phyloP scores from a whole-genome alignment of 1,140 invertebrate genomes.

The Drosophila subobscura region DNA sequence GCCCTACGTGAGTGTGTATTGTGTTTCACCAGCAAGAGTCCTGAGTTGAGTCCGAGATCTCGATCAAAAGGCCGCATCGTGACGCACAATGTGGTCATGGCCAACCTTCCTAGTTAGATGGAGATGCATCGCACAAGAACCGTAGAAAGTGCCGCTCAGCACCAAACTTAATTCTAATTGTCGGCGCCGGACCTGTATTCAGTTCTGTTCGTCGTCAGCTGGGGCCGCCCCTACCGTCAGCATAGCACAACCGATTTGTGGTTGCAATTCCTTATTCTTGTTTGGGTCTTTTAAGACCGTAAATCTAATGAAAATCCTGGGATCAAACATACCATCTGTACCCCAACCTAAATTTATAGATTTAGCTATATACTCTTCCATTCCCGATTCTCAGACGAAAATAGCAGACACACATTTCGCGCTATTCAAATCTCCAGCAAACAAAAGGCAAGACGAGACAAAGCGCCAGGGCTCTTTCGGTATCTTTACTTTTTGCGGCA shows the following conservation, averaged over 20 bases:
- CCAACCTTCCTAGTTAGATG: slow-evolving; percentile 48
- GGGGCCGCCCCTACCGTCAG: slow-evolving; percentile 36
- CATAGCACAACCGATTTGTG: slow-evolving; percentile 42
- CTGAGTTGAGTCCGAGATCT: slow-evolving; percentile 31
- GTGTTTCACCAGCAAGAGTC: slow-evolving; percentile 2
- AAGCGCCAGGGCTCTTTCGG: slow-evolving; percentile 42
- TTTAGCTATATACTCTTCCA: background rate
- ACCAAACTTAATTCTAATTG: slow-evolving; percentile 82
- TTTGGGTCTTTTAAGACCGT: slow-evolving; percentile 35
- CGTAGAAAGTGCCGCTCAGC: slow-evolving; percentile 10
- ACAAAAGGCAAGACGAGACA: slow-evolving; percentile 20
- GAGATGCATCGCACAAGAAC: slow-evolving; percentile 3
- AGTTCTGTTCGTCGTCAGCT: slow-evolving; percentile 14
- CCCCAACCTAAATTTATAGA: too few relatives aligned
- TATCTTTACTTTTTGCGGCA: slow-evolving; percentile 66
- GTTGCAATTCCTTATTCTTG: slow-evolving; percentile 31
- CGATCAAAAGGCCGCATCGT: slow-evolving; percentile 55
- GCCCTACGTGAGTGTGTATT: slow-evolving; percentile 21
- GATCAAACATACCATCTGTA: too few relatives aligned
- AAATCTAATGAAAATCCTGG: too few relatives aligned
- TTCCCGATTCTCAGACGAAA: slow-evolving; percentile 1
- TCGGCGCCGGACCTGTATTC: slow-evolving; percentile 18
- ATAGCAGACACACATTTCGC: slow-evolving; percentile 47
- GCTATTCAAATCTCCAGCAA: slow-evolving; percentile 32
- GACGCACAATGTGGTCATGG: slow-evolving; percentile 73